phyloP scores from a whole-genome alignment of 2,888 invertebrate species.

The Saturnia pavonia region DNA sequence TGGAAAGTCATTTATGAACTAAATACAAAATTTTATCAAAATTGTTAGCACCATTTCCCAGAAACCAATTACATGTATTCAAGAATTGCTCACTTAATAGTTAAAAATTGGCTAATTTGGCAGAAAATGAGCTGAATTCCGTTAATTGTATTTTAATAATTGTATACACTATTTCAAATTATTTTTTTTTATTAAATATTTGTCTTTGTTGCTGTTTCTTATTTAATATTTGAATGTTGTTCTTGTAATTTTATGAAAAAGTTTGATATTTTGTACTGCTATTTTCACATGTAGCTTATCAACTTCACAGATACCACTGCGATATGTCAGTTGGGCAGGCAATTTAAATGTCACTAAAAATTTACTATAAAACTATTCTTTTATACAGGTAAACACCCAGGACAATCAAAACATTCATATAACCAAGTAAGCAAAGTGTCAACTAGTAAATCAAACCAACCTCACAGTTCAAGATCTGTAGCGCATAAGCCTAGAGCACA shows the following conservation, averaged over 20 bases:
- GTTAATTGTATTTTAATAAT: too few species aligned
- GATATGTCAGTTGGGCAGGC: too few species aligned
- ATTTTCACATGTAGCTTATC: neutral
- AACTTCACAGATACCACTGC: too few species aligned
- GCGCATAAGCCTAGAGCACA: constrained; percentile 60
- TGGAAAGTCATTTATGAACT: too few species aligned
- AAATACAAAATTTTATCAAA: too few species aligned
- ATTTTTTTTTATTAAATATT: too few species aligned
- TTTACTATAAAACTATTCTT: constrained; percentile 1
- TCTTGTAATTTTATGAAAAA: constrained; percentile 26
- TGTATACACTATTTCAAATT: too few species aligned
- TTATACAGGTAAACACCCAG: constrained; percentile 68
- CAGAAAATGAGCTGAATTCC: too few species aligned
- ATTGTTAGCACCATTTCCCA: too few species aligned
- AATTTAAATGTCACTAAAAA: neutral
- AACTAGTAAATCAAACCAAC: constrained; percentile 73
- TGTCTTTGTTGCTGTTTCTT: neutral
- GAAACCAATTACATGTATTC: too few species aligned
- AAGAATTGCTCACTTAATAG: too few species aligned
- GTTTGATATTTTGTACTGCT: constrained; percentile 32
- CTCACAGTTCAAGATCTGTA: constrained; percentile 50
- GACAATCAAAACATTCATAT: constrained; percentile 77
- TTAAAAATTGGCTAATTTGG: too few species aligned
- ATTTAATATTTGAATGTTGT: neutral
- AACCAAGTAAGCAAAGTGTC: constrained; percentile 80